Evolutionary conservation across 2,113 vertebrate species (phyloP).

Genomic region (Athene cunicularia): DNA sequence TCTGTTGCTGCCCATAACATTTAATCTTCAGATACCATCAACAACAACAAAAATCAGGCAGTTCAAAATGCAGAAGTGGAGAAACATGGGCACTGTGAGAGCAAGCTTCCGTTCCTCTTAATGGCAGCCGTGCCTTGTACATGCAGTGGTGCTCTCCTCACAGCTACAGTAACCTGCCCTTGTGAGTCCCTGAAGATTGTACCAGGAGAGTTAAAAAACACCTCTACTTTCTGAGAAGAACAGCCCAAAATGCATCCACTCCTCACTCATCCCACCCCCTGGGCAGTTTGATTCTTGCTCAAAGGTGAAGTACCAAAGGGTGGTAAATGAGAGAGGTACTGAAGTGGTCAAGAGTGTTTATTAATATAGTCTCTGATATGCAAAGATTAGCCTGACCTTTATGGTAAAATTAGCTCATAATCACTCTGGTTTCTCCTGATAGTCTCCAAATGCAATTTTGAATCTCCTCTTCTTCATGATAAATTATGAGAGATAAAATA

Average conservation of each 20-base stretch:
- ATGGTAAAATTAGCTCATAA: background rate
- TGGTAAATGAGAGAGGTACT: background rate
- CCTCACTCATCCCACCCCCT: background rate
- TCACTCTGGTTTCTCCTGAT: background rate
- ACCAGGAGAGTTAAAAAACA: background rate
- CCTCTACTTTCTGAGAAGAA: background rate
- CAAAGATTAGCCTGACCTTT: background rate
- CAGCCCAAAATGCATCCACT: background rate
- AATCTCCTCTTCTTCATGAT: background rate
- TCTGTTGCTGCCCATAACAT: conserved; percentile 44
- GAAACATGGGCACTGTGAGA: background rate
- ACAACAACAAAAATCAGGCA: background rate
- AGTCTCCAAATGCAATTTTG: background rate
- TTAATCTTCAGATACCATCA: conserved; percentile 20
- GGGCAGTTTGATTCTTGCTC: background rate
- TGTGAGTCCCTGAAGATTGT: background rate
- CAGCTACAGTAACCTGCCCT: background rate
- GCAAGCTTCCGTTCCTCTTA: background rate
- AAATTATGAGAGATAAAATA: background rate
- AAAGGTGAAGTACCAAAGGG: background rate
- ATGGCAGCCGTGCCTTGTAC: background rate
- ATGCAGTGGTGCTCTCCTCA: background rate
- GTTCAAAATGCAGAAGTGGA: background rate
- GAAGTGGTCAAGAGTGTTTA: background rate
- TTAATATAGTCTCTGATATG: background rate